Evolutionary conservation across 2,888 invertebrate genomes (phyloP), one percentile per base, ranked within the genome.

Genomic region (Xylota sylvarum): DNA sequence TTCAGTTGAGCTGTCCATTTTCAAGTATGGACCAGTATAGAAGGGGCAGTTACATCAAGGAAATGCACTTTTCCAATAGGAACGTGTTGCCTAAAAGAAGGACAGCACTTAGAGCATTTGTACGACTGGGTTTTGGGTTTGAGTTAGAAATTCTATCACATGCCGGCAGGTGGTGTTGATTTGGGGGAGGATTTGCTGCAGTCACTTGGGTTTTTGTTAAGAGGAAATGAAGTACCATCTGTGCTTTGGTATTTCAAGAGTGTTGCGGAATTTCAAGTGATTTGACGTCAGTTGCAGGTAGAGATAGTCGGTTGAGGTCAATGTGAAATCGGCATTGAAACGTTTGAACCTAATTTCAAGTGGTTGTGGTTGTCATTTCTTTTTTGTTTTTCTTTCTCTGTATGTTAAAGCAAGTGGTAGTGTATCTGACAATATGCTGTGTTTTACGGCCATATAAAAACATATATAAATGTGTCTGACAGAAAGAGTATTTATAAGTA

Each of bases 211-310:
- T 10, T 56, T 56, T 37, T 35, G 35, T 58, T 37, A 37, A 58
- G 58, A 58, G 58, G 58, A 58, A 58, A 58, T 58, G 10, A 58
- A 58, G 37, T 58, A 19, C 32, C 58, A 58, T 37, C 37, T 35
- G 23, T 40, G 30, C 40, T 60, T 23, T 60, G 23, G 17, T 23
- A 37, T 64, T 48, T 32, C 32, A 32, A 48, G 64, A 30, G 48
- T 64, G 17, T 48, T 64, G 64, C 64, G 32, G 64, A 64, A 64
- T 32, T 64, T 64, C 10, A 32, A 64, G 48, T 12, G 48, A 64
- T 64, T 64, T 32, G 4, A 32, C 64, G 32, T 64, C 30, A 43
- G 30, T 62, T 14, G 14, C 9, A 43, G 14, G 64, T 48, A 32
- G 10, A 23, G 60, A 19, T 48, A 19, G 48, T 30, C 46, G 7